Evolutionary conservation across 2,888 invertebrate species (phyloP), one percentile per base, ranked within the genome.

Genomic region (Macrophya alboannulata): DNA sequence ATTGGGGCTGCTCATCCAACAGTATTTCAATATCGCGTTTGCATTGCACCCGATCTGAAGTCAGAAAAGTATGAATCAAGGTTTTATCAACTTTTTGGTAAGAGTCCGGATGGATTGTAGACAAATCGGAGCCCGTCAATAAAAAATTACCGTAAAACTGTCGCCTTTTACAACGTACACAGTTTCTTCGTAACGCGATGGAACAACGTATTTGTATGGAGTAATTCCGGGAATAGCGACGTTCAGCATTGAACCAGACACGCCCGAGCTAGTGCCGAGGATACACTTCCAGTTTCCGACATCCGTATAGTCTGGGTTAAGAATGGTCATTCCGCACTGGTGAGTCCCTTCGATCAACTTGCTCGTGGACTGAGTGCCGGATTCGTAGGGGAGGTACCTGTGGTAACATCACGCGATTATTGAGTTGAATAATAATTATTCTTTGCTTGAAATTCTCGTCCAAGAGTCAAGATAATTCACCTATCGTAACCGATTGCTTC

Each of bases 1-100:
- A 84, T 91, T 91, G 17, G 92, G 92, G 88, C 91, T 92, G 79
- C 88, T 88, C 40, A 93, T 81, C 91, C 91, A 92, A 87, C 92
- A 93, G 85, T 92, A 92, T 48, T 87, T 88, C 86, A 92, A 86
- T 40, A 85, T 82, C 45, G 87, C 87, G 37, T 90, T 86, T 6
- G 87, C 88, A 10, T 45, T 86, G 81, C 92, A 93, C 84, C 88
- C 90, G 51, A 93, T 88, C 92, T 93, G 83, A 59, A 88, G 86
- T 71, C n/a, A 65, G 17, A 25, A 15, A 31, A 21, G 10, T 15
- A 48, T n/a, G 40, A 43, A 62, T 21, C n/a, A 43, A 62, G 59
- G 12, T 81, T 48, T 84, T 37, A 85, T 40, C 5, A 59, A 79
- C 79, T 55, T 17, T 51, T 31, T 21, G 21, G 86, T 65, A 84